Evolutionary conservation across 2,113 vertebrate species (phyloP), one percentile per base, ranked within the genome.

Genomic region (Pangasianodon hypophthalmus): DNA sequence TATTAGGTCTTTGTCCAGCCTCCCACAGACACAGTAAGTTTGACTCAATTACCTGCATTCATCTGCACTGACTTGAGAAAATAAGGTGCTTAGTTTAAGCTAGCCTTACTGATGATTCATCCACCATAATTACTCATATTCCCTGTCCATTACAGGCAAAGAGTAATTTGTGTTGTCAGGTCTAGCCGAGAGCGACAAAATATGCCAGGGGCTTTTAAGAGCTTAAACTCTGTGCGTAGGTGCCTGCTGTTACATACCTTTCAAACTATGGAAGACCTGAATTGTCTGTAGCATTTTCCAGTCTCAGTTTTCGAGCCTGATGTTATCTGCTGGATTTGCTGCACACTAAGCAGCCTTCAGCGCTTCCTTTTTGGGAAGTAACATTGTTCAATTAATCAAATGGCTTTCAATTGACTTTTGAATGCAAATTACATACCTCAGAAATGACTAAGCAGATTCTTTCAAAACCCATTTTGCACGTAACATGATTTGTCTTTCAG

Each of bases 71-170:
- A 52, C 64, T 54, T 64, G 84, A 86, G 82, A 80, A 52, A 88
- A 89, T 29, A 85, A 52, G 67, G 82, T 77, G 50, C 50, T 91
- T 91, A 77, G 71, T 86, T 88, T 86, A 46, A 88, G 87, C 60
- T 62, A 37, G 37, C 24, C 56, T 88, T 67, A 84, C 84, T 62
- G 80, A 79, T 90, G 84, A 90, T 90, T 88, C 77, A 90, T 83
- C 58, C 58, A n/a, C 62, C 60, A 85, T 77, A 86, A 86, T 90
- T 91, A 82, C 37, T 83, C 62, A 89, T 86, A 67, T 85, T 85
- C 58, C 73, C 54, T 88, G 84, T 75, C 83, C 87, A 82, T 88
- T 85, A 85, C 41, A 84, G n/a, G 64, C 37, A 83, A 84, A 81
- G 79, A 85, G 44, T 67, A 52, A 85, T 89, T 85, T 64, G 58